A percentile compares a stretch with the other conserved stretches of the same genome.
These are phyloP conservation scores for Eristalinus sepulchralis DNA, from an alignment of 2,888 invertebrate species.

Conservation along the genomic window DNA sequence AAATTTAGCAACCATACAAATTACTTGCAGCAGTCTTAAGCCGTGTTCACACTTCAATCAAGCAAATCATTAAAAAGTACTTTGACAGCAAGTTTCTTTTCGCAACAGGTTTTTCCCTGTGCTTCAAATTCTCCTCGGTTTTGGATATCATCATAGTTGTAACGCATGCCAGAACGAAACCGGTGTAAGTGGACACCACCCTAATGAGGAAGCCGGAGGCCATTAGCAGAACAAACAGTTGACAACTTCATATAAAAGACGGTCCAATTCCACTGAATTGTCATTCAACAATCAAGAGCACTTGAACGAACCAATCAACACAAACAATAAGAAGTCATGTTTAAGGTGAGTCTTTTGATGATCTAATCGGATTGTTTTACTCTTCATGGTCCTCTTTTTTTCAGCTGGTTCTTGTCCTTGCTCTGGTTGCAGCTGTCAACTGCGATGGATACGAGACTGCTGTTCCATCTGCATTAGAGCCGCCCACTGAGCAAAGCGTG, in stretches of 20 bases:
- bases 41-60: too few relatives aligned
- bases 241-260: neutral
- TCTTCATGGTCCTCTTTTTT: neutral
- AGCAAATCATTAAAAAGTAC: too few relatives aligned
- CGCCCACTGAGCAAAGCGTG: neutral
- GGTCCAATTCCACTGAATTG: neutral
- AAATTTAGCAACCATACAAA: too few relatives aligned
- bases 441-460: constrained; percentile 68
- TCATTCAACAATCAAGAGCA: neutral
- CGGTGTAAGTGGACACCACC: neutral
- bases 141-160: neutral
- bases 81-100: neutral
- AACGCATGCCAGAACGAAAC: neutral
- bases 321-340: neutral
- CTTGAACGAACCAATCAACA: neutral
- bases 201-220: neutral
- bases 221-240: neutral
- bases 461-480: constrained; percentile 3
- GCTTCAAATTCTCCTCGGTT: neutral
- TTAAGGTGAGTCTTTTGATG: neutral
- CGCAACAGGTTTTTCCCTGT: neutral
- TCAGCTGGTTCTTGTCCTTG: neutral
- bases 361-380: neutral
- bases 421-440: neutral
- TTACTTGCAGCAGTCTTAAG: too few relatives aligned